These are phyloP conservation scores for Drosophila mayaguana DNA, from an alignment of 2,888 invertebrate genomes.

Conservation along the genomic window DNA sequence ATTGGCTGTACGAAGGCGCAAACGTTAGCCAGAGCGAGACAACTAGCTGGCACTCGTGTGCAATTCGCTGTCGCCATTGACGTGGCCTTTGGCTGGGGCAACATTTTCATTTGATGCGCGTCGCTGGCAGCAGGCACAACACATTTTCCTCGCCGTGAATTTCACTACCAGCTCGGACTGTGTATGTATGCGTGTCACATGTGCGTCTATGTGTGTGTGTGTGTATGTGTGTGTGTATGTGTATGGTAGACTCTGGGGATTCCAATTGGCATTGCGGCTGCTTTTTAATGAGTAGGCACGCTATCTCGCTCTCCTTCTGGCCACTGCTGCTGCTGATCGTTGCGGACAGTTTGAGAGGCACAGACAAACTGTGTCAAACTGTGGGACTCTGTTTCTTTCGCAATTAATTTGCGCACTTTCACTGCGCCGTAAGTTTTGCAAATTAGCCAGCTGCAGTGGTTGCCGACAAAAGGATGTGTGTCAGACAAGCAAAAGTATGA, in stretches of 20 bases:
- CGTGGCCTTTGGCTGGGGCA: conserved; percentile 24
- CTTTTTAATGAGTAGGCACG: conserved; percentile 6
- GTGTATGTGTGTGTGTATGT: conserved; percentile 3
- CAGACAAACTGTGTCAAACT: conserved; percentile 27
- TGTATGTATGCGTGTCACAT: not conserved
- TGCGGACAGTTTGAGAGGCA: conserved; percentile 10
- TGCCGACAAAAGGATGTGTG: conserved; percentile 54
- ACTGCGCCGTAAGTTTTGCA: conserved; percentile 32
- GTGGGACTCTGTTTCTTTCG: not conserved
- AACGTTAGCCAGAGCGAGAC: conserved; percentile 56
- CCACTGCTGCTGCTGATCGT: conserved; percentile 7
- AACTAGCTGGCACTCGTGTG: conserved; percentile 25
- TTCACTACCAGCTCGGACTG: not conserved
- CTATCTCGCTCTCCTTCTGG: conserved; percentile 3
- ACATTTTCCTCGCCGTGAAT: conserved; percentile 8
- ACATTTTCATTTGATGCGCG: conserved; percentile 52
- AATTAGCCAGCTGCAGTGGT: conserved; percentile 37
- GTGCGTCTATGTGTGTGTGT: not conserved
- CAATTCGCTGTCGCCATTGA: conserved; percentile 32
- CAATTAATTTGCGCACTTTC: conserved; percentile 38
- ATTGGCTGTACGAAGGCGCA: conserved; percentile 7
- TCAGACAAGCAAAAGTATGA: conserved; percentile 54
- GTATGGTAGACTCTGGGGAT: conserved; percentile 6
- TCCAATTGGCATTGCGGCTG: conserved; percentile 20
- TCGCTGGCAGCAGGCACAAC: conserved; percentile 50